Evolutionary conservation across 2,113 vertebrate species (phyloP).

Genomic region (Brachypodius melanocephalos): DNA sequence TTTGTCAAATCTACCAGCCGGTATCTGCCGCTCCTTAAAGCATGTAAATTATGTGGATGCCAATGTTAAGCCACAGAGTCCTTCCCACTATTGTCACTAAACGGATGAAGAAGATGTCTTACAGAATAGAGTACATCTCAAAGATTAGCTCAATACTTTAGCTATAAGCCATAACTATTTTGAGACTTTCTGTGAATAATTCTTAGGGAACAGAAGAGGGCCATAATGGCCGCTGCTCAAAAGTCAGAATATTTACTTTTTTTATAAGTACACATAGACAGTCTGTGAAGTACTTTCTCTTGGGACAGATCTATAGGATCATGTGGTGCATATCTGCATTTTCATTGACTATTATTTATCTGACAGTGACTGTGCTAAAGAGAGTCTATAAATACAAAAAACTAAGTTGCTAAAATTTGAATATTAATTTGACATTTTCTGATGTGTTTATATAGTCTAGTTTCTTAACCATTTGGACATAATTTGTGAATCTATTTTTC

Average conservation of each 20-base stretch:
- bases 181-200: background rate
- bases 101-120: background rate
- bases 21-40: background rate
- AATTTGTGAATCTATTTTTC: background rate
- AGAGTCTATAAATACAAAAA: background rate
- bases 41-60: background rate
- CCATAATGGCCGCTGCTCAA: background rate
- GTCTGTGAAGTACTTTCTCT: accelerated
- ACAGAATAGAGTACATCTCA: background rate
- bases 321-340: background rate
- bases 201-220: background rate
- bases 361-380: background rate
- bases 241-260: background rate
- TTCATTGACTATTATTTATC: background rate
- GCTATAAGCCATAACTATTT: background rate
- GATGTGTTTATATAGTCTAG: background rate
- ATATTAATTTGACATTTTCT: background rate
- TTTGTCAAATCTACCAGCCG: background rate
- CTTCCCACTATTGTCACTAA: background rate
- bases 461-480: background rate
- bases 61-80: background rate
- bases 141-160: background rate
- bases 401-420: background rate
- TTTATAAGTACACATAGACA: background rate
- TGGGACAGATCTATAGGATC: background rate